These are phyloP conservation scores for Cephus nigrinus DNA, from an alignment of 2,888 invertebrate species.

Conservation along the genomic window DNA sequence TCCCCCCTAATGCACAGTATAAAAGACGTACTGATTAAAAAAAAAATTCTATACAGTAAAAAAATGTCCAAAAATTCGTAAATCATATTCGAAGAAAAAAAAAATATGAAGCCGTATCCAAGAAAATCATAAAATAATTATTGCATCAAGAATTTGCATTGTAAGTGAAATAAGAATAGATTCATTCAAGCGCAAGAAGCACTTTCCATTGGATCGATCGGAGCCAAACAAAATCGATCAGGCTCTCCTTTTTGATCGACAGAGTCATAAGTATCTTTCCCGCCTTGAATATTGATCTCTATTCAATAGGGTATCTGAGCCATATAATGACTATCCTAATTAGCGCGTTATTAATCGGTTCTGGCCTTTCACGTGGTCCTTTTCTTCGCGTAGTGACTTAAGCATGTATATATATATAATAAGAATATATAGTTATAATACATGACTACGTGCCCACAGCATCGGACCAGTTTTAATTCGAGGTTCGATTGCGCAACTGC, in stretches of 20 bases:
- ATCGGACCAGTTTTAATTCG: conserved; percentile 24
- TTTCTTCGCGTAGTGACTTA: background rate
- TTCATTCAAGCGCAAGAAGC: background rate
- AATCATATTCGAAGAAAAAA: too few relatives aligned
- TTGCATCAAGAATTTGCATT: background rate
- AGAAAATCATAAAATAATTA: background rate
- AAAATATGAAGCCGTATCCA: too few relatives aligned
- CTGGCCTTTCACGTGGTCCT: conserved; percentile 60
- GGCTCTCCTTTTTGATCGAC: background rate
- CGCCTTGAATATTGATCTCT: conserved; percentile 5
- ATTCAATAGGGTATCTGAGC: background rate
- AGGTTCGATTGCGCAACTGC: conserved; percentile 25
- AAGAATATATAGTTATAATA: background rate
- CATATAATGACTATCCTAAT: conserved; percentile 15
- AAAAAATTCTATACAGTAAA: too few relatives aligned
- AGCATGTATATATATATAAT: background rate
- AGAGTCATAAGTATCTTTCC: background rate
- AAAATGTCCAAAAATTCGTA: too few relatives aligned
- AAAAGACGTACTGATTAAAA: background rate
- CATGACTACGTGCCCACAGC: background rate
- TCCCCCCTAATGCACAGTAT: background rate
- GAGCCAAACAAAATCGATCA: background rate
- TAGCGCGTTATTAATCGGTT: conserved; percentile 17
- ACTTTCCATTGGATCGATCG: background rate
- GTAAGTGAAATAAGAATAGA: background rate